Evolutionary conservation across 2,797 vertebrate species (phyloP).

Genomic region (Erpetoichthys calabaricus): DNA sequence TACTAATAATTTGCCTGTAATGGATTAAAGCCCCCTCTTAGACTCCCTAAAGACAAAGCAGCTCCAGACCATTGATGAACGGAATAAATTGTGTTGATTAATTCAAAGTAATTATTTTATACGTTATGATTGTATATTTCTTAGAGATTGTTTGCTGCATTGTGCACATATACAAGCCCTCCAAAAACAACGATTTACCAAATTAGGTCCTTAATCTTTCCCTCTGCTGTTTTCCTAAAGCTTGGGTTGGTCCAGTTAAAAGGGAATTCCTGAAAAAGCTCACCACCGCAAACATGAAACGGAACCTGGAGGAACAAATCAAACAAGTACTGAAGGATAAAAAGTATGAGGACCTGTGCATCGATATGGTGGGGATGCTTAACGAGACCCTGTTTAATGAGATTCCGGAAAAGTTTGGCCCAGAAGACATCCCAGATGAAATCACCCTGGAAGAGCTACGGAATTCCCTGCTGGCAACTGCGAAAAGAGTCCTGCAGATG

Average conservation of each 20-base stretch:
- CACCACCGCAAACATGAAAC: constrained; percentile 52
- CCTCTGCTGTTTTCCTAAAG: constrained; percentile 18
- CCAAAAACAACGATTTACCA: too few relatives aligned
- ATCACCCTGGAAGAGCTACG: constrained; percentile 39
- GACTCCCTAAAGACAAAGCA: too few relatives aligned
- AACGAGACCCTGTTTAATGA: constrained; percentile 40
- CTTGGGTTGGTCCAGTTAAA: constrained; percentile 51
- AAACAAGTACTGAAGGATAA: constrained; percentile 37
- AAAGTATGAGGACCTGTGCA: constrained; percentile 42
- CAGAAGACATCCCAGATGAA: constrained; percentile 40
- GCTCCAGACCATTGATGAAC: too few relatives aligned
- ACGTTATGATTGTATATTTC: too few relatives aligned
- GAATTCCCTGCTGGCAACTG: constrained; percentile 32
- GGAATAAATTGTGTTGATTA: too few relatives aligned
- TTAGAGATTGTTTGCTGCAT: too few relatives aligned
- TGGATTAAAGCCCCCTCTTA: too few relatives aligned
- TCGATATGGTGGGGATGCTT: constrained; percentile 45
- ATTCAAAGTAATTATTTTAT: too few relatives aligned
- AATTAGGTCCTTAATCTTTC: too few relatives aligned
- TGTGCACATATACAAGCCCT: too few relatives aligned
- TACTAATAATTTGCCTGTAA: too few relatives aligned
- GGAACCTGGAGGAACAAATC: constrained; percentile 56
- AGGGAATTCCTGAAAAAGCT: constrained; percentile 55
- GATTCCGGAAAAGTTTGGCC: constrained; percentile 36
- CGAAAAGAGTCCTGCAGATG: constrained; percentile 43